Conservation (phyloP, 2,113 vertebrate species). For the Pelecanoides urinatrix region DNA sequence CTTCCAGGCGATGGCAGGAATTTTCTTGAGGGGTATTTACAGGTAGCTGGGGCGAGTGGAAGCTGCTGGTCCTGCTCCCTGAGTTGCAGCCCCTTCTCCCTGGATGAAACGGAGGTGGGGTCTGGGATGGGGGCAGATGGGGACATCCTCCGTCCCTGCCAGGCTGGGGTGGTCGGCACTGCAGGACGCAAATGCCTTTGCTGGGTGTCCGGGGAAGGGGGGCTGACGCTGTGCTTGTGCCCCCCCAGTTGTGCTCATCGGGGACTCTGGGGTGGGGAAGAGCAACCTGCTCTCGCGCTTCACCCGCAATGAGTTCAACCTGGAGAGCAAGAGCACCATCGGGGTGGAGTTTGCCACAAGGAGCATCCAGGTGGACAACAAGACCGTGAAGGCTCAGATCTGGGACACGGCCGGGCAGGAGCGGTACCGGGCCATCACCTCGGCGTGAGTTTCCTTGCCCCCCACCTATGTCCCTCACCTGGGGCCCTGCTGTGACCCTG, state of each 20-base stretch:
- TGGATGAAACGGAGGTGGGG: not conserved
- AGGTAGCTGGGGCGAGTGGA: not conserved
- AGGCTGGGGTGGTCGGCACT: accelerated
- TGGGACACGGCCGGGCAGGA: conserved; percentile 89
- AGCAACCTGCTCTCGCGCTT: conserved; percentile 88
- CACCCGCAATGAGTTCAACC: conserved; percentile 87
- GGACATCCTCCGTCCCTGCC: not conserved
- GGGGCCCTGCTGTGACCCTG: not conserved
- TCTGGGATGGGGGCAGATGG: too few relatives aligned
- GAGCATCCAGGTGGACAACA: conserved; percentile 85
- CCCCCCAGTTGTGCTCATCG: conserved; percentile 82
- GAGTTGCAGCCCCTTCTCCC: not conserved
- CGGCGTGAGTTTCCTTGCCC: conserved; percentile 74
- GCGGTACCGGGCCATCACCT: conserved; percentile 86
- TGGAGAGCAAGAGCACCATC: conserved; percentile 89
- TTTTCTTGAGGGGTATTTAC: not conserved
- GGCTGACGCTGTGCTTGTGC: not conserved
- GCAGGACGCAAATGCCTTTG: not conserved
- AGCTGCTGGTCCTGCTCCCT: not conserved
- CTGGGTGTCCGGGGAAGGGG: not conserved
- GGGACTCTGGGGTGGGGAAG: conserved; percentile 87
- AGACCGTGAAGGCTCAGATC: conserved; percentile 87
- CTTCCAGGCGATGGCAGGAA: not conserved
- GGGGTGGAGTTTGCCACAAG: conserved; percentile 87
- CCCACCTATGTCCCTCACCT: accelerated